Base-by-base conservation (phyloP, 2,797 vertebrate species). In the Amblyraja radiata region DNA sequence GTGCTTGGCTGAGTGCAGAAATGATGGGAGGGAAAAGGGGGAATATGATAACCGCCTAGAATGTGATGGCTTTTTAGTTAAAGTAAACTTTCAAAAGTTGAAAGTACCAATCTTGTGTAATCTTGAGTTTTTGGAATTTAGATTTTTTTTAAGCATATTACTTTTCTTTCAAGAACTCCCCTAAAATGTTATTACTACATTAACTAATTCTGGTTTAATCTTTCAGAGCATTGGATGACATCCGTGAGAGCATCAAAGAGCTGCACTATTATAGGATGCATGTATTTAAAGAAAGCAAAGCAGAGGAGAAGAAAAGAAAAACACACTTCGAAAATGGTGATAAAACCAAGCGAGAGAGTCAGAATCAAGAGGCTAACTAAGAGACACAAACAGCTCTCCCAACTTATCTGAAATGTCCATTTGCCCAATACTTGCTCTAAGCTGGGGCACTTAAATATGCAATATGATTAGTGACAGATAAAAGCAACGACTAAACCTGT, bases 231-330 rank as follows among this genome's bases (percentile, higher is more conserved):
- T 95, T 99, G 71, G 98, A 96, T n/a, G 99, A 99, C 96, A 99
- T 99, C 95, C 96, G 94, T 93, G 99, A 99, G 95, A 99, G 99
- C 96, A 98, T 99, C 94, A 98, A 97, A 95, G 99, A 99, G 93
- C 97, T 99, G 39, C 96, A 97, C 95, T 98, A 97, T 96, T 99
- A 99, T 97, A 97, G 97, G 96, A 96, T 94, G 21, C 97, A 95
- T 92, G 95, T 99, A 95, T 99, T 99, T 96, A 98, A 92, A 76
- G 90, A 97, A 96, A 94, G 94, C 79, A 96, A 96, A 93, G 95
- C 94, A 25, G 97, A 97, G 18, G 97, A 97, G 73, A 97, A 97
- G 95, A 97, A 97, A 93, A 94, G 96, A 94, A 98, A 96, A 94
- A 95, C 97, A 1, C 90, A 92, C 71, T 94, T 97, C 25, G 97